Base-by-base conservation (phyloP, 1,140 invertebrate species). In the Hycleus phaleratus region DNA sequence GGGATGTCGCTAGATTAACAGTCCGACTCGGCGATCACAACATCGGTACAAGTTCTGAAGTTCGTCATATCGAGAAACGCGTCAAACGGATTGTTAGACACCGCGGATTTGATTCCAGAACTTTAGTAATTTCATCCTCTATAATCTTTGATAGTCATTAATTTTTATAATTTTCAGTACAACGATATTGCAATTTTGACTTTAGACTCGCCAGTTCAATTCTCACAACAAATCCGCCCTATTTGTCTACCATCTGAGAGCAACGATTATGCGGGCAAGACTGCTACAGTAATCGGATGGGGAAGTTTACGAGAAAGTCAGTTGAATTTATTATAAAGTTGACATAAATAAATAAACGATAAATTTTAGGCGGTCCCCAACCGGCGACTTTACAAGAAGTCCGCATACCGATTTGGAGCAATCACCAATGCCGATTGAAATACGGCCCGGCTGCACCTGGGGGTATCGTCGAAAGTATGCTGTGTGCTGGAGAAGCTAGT, bases 161-260 rank as follows among this genome's bases (percentile, higher is more conserved):
- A 32, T 48, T 18, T 24, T 48, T 39, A 40, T 60, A 2, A 59
- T 46, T 79, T 80, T 38, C 73, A 85, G 80, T 91, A 91, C 73
- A 91, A 93, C 63, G 91, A 94, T 67, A 83, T 95, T 24, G 90
- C 92, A 0, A 78, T 97, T 44, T 74, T 95, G 2, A 93, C 90
- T 8, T 65, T 97, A 63, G 86, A 86, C 63, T 81, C 83, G 50
- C 85, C 90, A 0, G 85, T 95, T 1, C 74, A 79, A 46, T 94
- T 86, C 72, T 82, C 81, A 2, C 80, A 83, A 53, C 82, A 84
- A 66, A 84, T 95, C 47, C 79, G 87, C 58, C 88, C 92, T 0
- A 83, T 95, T 45, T 95, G 93, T 69, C 75, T 95, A 53, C 88
- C 91, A 2, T 73, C 75, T 9, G 81, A 82, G 0, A 64, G 67